Evolutionary conservation across 2,113 vertebrate genomes (phyloP).

Genomic region (Amazona guildingii): DNA sequence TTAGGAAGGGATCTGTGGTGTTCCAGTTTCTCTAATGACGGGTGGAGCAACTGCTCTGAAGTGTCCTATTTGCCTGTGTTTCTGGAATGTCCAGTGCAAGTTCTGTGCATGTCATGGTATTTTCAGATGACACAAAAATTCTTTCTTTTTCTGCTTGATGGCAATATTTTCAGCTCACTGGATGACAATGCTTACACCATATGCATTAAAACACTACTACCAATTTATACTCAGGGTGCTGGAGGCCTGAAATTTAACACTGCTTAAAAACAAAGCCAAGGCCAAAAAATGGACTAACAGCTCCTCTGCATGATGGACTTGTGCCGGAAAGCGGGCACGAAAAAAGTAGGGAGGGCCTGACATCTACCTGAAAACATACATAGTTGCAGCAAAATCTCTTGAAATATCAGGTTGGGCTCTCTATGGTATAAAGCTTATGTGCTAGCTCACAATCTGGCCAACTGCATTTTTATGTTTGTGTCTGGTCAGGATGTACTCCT

Average conservation of each 20-base stretch:
- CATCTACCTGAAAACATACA: neutral
- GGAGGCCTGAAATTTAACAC: neutral
- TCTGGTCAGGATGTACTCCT: neutral
- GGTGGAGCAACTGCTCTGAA: neutral
- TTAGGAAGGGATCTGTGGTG: neutral
- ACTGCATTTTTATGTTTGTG: neutral
- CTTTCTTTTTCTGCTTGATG: neutral
- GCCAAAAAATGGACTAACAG: neutral
- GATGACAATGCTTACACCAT: neutral
- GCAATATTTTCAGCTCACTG: neutral
- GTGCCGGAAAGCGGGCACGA: neutral
- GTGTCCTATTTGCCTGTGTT: neutral
- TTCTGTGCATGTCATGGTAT: neutral
- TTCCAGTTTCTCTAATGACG: neutral
- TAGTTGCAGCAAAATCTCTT: neutral
- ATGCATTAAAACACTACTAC: neutral
- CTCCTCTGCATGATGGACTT: neutral
- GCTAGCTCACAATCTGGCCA: neutral
- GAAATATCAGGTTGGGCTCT: neutral
- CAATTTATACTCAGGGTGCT: neutral
- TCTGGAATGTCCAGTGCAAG: neutral
- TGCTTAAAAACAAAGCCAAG: neutral
- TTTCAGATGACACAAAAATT: neutral
- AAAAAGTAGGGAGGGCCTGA: neutral
- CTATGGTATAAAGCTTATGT: neutral